phyloP scores from a whole-genome alignment of 2,113 vertebrate genomes.

The Serilophus lunatus region DNA sequence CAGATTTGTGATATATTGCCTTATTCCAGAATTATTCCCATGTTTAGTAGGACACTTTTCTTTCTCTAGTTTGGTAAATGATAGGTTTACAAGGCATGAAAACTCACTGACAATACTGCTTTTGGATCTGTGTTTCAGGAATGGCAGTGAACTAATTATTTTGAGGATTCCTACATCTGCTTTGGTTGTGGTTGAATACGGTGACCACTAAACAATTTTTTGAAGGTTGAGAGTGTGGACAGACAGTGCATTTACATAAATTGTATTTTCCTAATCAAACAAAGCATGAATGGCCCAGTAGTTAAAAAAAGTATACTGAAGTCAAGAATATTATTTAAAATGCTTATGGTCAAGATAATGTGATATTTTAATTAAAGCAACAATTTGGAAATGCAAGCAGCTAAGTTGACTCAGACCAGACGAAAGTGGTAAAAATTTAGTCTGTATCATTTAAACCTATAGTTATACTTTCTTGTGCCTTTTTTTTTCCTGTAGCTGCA shows the following conservation, averaged over 20 bases:
- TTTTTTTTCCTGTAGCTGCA: conserved; percentile 77
- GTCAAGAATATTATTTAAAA: neutral
- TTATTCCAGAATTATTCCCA: neutral
- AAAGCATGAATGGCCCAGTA: neutral
- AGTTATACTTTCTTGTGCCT: neutral
- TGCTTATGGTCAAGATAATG: neutral
- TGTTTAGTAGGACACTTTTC: neutral
- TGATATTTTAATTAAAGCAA: neutral
- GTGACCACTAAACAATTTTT: neutral
- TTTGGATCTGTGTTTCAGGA: neutral
- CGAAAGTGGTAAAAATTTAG: neutral
- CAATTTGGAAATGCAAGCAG: neutral
- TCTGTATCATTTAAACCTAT: neutral
- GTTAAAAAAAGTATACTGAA: neutral
- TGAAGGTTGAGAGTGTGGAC: neutral
- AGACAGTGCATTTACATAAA: neutral
- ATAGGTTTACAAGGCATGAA: neutral
- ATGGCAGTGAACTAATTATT: neutral
- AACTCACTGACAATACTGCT: neutral
- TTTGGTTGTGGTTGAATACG: neutral
- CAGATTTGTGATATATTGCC: neutral
- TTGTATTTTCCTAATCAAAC: neutral
- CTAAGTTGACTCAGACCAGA: neutral
- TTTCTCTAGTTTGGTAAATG: neutral
- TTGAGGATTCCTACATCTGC: neutral